Conservation (phyloP, 2,888 invertebrate species). For the Troides aeacus region DNA sequence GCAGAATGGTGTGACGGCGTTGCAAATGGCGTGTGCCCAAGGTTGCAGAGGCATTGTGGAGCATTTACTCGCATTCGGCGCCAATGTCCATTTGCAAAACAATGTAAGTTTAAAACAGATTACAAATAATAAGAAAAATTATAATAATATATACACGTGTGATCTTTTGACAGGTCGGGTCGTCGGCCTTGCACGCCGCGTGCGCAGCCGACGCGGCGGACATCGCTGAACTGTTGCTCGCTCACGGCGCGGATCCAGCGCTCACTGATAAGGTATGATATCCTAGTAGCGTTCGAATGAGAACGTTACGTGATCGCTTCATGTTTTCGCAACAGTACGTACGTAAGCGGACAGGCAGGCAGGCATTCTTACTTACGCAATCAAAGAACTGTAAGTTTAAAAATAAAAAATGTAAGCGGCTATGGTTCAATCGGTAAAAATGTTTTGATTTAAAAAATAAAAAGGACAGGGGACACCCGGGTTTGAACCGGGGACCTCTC, state of each 20-base stretch:
- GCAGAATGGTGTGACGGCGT: slow-evolving; percentile 84
- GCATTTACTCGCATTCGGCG: slow-evolving; percentile 82
- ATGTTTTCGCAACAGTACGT: too few relatives aligned
- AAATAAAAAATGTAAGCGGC: too few relatives aligned
- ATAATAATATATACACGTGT: too few relatives aligned
- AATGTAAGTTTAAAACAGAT: slow-evolving; percentile 70
- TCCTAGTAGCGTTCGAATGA: too few relatives aligned
- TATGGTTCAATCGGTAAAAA: too few relatives aligned
- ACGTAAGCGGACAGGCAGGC: too few relatives aligned
- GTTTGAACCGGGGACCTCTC: slow-evolving; percentile 75
- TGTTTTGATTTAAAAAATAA: slow-evolving; percentile 18
- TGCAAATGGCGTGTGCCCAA: slow-evolving; percentile 85
- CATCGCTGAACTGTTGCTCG: slow-evolving; percentile 84
- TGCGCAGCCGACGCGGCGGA: slow-evolving; percentile 86
- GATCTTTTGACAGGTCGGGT: slow-evolving; percentile 75
- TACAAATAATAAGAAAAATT: not conserved
- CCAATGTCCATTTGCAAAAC: slow-evolving; percentile 83
- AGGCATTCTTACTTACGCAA: too few relatives aligned
- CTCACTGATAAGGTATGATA: slow-evolving; percentile 83
- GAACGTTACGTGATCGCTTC: too few relatives aligned
- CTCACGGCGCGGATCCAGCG: slow-evolving; percentile 85
- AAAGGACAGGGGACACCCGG: slow-evolving; percentile 65
- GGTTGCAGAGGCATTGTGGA: slow-evolving; percentile 85
- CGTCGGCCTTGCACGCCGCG: slow-evolving; percentile 87
- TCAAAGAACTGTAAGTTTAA: too few relatives aligned